These are phyloP conservation scores for Brachyptera risi DNA, from an alignment of 2,888 invertebrate species.

Conservation along the genomic window DNA sequence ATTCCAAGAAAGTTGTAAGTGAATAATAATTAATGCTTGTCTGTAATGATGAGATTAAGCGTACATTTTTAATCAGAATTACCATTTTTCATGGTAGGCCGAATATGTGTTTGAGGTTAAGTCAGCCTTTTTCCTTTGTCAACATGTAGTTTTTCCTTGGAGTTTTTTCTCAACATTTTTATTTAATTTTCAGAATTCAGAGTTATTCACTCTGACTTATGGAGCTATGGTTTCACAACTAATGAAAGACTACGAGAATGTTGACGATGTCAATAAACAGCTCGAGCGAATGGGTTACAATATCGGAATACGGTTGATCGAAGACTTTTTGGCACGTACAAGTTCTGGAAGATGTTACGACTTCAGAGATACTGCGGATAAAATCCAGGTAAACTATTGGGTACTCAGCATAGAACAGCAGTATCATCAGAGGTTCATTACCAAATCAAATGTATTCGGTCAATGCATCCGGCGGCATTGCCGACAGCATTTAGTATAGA, in stretches of 20 bases:
- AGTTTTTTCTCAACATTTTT: too few species aligned
- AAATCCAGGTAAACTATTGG: conserved; percentile 65
- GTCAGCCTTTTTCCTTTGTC: neutral
- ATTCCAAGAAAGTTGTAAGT: conserved; percentile 74
- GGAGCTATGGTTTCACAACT: conserved; percentile 96
- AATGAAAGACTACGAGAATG: conserved; percentile 92
- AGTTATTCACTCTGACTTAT: conserved; percentile 94
- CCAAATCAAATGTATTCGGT: neutral
- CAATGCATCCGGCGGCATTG: too few species aligned
- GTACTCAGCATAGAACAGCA: too few species aligned
- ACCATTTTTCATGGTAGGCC: neutral
- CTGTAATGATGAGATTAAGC: too few species aligned
- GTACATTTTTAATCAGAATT: neutral
- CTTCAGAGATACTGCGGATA: conserved; percentile 95
- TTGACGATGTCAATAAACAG: conserved; percentile 97
- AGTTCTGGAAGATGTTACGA: conserved; percentile 88
- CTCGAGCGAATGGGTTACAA: conserved; percentile 95
- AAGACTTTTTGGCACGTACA: conserved; percentile 93
- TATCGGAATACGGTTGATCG: conserved; percentile 95
- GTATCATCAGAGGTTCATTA: too few species aligned
- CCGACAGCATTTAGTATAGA: too few species aligned
- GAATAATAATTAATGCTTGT: neutral
- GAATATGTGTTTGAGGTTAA: neutral
- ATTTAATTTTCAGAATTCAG: conserved; percentile 73
- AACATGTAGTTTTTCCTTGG: too few species aligned